Evolutionary conservation across 2,113 vertebrate genomes (phyloP), one percentile per base, ranked within the genome.

Genomic region (Labrus mixtus): DNA sequence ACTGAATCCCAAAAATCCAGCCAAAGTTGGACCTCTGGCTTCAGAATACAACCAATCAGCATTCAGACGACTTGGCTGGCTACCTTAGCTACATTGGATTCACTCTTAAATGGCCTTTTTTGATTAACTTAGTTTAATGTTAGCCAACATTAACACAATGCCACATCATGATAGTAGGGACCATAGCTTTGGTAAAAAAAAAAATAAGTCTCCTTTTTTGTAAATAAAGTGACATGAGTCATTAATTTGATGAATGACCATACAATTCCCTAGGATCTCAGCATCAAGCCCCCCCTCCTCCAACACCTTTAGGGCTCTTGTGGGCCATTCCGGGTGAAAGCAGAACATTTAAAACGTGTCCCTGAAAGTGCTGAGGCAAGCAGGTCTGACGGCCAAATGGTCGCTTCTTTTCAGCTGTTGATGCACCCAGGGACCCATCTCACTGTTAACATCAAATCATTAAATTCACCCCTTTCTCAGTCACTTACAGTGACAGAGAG

Each of bases 181-280:
- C 39, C 59, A 65, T 87, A 71, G 67, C 76, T 36, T 3, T 59
- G 48, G 33, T 33, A 33, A 33, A 33, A 33, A 33, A 48, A 17
- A 19, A 10, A 23, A 59, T 69, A 57, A 80, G 15, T 64, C 59
- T 70, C n/a, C 13, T 79, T 78, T 76, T 84, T 86, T 70, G 75
- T 91, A 90, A 91, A 90, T 91, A 92, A 87, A 84, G 74, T 89
- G 89, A 88, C 87, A 83, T 63, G 76, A 84, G 78, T 92, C 90
- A 91, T 93, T 93, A 92, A 91, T 83, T 80, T 92, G 91, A 93
- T 90, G 81, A 90, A 93, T 88, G 86, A 66, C 83, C 66, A 51
- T 76, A 75, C 69, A 64, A 63, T 87, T 84, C 82, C 85, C 87
- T 8, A 29, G 79, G 74, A 89, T 57, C 68, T 69, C 62, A 41